Evolutionary conservation across 2,113 vertebrate genomes (phyloP).

Genomic region (Illadopsis cleaveri): DNA sequence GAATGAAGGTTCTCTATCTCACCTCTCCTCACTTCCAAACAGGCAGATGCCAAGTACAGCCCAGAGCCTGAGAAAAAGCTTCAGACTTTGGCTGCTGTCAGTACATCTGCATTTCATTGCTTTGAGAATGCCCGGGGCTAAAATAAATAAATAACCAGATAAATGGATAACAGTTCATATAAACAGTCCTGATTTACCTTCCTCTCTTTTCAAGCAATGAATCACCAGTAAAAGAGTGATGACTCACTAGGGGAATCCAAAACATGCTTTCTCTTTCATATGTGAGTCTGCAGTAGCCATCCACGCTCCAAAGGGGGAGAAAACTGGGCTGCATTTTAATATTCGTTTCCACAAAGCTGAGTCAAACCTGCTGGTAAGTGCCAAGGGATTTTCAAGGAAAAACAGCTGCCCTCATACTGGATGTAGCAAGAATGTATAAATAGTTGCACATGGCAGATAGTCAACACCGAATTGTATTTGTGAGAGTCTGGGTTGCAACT

Average conservation of each 20-base stretch:
- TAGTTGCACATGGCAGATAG: slow-evolving; percentile 29
- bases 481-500: slow-evolving; percentile 27
- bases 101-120: not conserved
- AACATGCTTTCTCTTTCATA: not conserved
- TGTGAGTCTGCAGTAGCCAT: not conserved
- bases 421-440: slow-evolving; percentile 19
- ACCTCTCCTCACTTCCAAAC: not conserved
- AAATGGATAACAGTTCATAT: not conserved
- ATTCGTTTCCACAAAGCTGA: slow-evolving; percentile 10
- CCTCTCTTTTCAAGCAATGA: not conserved
- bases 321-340: not conserved
- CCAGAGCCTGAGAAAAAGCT: not conserved
- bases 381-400: slow-evolving; percentile 53
- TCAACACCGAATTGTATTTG: slow-evolving; percentile 37
- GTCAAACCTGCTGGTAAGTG: slow-evolving; percentile 39
- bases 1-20: not conserved
- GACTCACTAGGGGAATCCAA: slow-evolving; percentile 2
- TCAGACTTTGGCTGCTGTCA: rapidly evolving
- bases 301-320: not conserved
- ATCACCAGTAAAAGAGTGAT: not conserved
- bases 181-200: not conserved
- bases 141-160: not conserved
- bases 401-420: slow-evolving; percentile 1
- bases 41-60: not conserved
- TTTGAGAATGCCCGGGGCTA: not conserved